Percentiles rank a stretch among this genome's conserved stretches.
These are phyloP conservation scores for Mastomys natalensis DNA, from an alignment of 2,113 vertebrate genomes.

Conservation along the genomic window DNA sequence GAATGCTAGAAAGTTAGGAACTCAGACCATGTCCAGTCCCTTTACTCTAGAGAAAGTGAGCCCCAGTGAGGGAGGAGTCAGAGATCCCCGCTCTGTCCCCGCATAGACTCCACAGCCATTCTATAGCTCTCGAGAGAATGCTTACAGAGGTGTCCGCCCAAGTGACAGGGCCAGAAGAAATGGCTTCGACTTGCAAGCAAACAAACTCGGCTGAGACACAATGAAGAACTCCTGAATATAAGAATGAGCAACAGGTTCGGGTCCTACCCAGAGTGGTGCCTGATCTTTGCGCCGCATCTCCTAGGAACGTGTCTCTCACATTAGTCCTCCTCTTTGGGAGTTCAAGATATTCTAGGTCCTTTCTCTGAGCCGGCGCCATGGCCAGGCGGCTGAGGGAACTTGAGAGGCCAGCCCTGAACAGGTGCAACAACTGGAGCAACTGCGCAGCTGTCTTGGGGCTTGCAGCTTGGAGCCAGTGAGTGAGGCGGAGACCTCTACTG, in stretches of 20 bases:
- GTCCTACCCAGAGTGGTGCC: not conserved
- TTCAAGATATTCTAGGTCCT: conserved; percentile 23
- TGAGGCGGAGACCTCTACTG: conserved; percentile 84
- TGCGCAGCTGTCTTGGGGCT: conserved; percentile 60
- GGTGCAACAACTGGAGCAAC: conserved; percentile 77
- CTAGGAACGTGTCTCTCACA: not conserved
- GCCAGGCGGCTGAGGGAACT: conserved; percentile 67
- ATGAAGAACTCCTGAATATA: not conserved
- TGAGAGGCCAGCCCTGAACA: conserved; percentile 79
- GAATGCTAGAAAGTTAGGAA: not conserved
- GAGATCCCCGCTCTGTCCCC: not conserved
- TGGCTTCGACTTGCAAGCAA: conserved; percentile 16
- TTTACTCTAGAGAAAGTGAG: conserved; percentile 14
- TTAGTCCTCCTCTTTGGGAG: conserved; percentile 23
- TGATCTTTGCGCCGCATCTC: not conserved
- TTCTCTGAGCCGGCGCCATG: conserved; percentile 45
- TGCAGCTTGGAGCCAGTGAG: conserved; percentile 45
- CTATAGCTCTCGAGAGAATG: not conserved
- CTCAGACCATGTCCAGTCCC: not conserved
- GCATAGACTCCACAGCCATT: not conserved
- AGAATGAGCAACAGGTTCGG: not conserved
- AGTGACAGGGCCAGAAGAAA: conserved; percentile 1
- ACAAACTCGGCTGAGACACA: not conserved
- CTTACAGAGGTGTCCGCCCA: not conserved
- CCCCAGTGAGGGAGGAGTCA: not conserved